Percentiles rank a stretch among this genome's conserved stretches.
phyloP scores from a whole-genome alignment of 2,888 invertebrate species.

The Aphrophora alni region DNA sequence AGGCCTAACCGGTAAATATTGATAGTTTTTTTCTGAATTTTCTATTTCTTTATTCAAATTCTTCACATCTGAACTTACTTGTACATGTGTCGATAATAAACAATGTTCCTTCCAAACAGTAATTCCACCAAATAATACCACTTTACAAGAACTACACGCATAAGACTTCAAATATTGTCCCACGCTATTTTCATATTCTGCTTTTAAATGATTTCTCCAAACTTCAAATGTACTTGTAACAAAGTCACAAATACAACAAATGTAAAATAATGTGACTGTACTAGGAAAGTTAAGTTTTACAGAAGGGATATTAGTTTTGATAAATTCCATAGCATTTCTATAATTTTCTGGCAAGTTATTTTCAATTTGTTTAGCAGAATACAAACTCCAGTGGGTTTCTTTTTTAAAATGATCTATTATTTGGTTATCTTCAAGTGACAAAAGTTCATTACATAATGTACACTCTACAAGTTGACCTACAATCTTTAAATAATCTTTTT shows the following conservation, averaged over 20 bases:
- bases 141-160: neutral
- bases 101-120: neutral
- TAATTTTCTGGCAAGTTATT: neutral
- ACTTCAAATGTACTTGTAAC: neutral
- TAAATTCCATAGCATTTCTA: neutral
- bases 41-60: neutral
- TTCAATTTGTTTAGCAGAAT: neutral
- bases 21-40: too few relatives aligned
- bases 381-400: neutral
- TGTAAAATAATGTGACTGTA: neutral
- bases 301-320: neutral
- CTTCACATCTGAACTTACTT: neutral
- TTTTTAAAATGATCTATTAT: neutral
- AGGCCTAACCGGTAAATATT: too few relatives aligned
- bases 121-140: neutral
- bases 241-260: neutral
- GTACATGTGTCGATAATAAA: neutral
- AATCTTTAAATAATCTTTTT: neutral
- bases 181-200: neutral
- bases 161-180: neutral
- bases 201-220: neutral
- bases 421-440: neutral
- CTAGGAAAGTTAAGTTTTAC: neutral
- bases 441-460: neutral
- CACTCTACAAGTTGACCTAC: neutral